Conservation (phyloP, 2,113 vertebrate genomes). For the Phrynosoma blainvillii region DNA sequence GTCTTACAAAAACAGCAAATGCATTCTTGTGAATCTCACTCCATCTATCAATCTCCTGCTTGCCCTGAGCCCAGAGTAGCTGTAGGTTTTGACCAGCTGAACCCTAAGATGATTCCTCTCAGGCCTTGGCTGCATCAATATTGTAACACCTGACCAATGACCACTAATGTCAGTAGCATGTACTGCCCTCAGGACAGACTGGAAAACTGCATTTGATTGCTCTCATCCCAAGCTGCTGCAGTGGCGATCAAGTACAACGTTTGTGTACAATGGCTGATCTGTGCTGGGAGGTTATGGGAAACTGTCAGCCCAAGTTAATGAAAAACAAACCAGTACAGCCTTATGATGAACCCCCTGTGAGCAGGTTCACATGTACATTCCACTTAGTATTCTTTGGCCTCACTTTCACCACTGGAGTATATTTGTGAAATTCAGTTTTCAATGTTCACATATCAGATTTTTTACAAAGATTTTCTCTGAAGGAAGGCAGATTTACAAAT, state of each 20-base stretch:
- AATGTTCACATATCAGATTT: not conserved
- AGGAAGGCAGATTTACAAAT: not conserved
- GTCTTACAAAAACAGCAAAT: not conserved
- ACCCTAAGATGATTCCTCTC: not conserved
- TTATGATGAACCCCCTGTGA: not conserved
- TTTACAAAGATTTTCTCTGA: too few species aligned
- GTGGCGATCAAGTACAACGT: not conserved
- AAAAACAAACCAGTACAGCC: not conserved
- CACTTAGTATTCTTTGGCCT: not conserved
- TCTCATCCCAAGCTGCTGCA: not conserved
- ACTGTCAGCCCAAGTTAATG: not conserved
- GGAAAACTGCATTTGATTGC: not conserved
- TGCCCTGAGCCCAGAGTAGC: not conserved
- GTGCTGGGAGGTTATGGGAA: not conserved
- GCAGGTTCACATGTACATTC: not conserved
- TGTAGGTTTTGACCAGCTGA: not conserved
- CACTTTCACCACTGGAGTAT: not conserved
- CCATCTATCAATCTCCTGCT: not conserved
- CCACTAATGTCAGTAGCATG: not conserved
- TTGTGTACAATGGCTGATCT: not conserved
- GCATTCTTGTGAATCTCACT: not conserved
- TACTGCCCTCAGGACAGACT: not conserved
- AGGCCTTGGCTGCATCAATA: not conserved
- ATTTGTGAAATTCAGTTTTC: not conserved
- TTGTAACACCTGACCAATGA: not conserved